Evolutionary conservation across 2,113 vertebrate genomes (phyloP).

Genomic region (Callorhinus ursinus): DNA sequence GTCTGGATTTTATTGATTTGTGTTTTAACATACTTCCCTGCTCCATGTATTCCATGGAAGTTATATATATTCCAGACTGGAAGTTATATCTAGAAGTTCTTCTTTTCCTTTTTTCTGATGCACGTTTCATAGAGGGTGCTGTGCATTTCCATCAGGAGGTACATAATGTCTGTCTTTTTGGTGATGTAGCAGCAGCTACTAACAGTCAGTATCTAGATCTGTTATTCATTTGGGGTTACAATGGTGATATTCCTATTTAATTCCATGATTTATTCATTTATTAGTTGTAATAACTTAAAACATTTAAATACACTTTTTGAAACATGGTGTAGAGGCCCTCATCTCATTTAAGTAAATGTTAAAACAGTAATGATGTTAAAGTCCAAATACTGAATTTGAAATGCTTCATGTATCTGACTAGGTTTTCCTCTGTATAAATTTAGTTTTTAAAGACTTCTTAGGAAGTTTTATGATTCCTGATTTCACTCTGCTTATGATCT

Average conservation of each 20-base stretch:
- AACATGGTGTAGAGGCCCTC: background rate
- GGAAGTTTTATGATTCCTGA: background rate
- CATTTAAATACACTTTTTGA: constrained; percentile 1
- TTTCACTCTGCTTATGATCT: background rate
- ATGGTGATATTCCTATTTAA: background rate
- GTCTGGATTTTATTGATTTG: background rate
- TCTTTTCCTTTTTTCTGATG: background rate
- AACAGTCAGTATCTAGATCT: background rate
- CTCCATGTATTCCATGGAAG: background rate
- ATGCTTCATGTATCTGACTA: background rate
- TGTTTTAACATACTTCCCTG: background rate
- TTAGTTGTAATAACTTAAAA: constrained; percentile 29
- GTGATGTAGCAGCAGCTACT: background rate
- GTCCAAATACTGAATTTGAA: background rate
- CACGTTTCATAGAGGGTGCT: background rate
- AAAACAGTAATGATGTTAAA: background rate
- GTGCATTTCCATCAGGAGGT: background rate
- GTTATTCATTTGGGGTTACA: background rate
- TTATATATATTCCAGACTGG: too few relatives aligned
- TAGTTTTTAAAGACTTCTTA: background rate
- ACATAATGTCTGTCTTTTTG: background rate
- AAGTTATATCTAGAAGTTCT: background rate
- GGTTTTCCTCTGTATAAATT: background rate
- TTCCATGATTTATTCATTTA: background rate
- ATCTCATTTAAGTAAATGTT: constrained; percentile 32